Conservation (phyloP, 35 echinoderm and acorn worm species). For the Apostichopus parvimensis region DNA sequence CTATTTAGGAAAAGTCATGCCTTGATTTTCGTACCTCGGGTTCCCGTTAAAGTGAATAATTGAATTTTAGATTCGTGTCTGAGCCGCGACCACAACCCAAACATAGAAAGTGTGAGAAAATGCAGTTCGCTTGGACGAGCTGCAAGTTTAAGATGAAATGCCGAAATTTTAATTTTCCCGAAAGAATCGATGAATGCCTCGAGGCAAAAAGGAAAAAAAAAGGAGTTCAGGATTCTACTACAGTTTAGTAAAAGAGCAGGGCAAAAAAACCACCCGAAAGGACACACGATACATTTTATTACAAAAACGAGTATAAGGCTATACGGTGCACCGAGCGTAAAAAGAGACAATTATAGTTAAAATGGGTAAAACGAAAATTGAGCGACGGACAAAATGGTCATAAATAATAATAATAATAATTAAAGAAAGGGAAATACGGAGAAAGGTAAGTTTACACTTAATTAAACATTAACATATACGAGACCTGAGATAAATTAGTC, state of each 20-base stretch:
- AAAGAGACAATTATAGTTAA: neutral
- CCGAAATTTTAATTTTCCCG: slow-evolving; percentile 19
- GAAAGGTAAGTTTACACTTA: no score
- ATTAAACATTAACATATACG: no score
- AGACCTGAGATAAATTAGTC: no score
- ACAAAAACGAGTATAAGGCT: neutral
- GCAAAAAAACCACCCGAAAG: neutral
- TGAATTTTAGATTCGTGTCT: slow-evolving; percentile 34
- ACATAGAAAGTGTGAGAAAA: slow-evolving; percentile 34
- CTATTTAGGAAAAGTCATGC: slow-evolving; percentile 3
- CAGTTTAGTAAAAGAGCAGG: neutral
- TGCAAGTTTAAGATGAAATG: neutral
- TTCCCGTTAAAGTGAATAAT: slow-evolving; percentile 37
- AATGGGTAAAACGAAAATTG: neutral
- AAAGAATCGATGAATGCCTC: slow-evolving; percentile 1
- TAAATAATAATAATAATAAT: no score
- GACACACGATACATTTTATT: neutral
- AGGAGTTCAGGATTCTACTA: neutral
- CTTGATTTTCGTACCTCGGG: slow-evolving; percentile 18
- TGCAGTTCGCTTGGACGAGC: slow-evolving; percentile 23
- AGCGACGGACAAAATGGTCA: no score
- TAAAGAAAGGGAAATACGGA: no score
- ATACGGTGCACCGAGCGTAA: neutral
- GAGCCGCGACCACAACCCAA: neutral
- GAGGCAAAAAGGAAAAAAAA: neutral